phyloP scores from a whole-genome alignment of 2,113 vertebrate genomes.

The Gallinago media region DNA sequence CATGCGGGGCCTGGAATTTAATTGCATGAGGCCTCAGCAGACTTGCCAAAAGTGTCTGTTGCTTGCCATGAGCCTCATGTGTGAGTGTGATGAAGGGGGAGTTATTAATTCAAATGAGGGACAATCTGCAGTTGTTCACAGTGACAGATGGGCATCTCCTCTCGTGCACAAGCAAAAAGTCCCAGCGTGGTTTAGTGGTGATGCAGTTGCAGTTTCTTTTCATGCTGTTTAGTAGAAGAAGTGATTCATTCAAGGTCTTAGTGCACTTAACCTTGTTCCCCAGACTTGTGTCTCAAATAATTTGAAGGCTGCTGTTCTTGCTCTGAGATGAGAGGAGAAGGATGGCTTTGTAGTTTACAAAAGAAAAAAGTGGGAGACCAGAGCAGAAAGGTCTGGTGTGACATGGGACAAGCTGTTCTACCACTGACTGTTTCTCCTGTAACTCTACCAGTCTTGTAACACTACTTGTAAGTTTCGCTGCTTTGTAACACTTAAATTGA shows the following conservation, averaged over 20 bases:
- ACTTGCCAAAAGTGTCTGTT: background rate
- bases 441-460: background rate
- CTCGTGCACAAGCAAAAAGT: background rate
- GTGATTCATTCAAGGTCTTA: background rate
- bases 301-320: background rate
- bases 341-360: background rate
- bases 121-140: background rate
- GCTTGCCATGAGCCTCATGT: background rate
- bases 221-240: background rate
- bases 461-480: background rate
- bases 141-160: background rate
- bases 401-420: background rate
- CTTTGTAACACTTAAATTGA: background rate
- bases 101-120: background rate
- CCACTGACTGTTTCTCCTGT: background rate
- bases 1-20: background rate
- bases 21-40: background rate
- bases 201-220: constrained; percentile 12
- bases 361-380: background rate
- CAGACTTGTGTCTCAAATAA: background rate
- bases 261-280: background rate
- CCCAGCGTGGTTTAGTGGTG: background rate
- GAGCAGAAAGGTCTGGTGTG: background rate
- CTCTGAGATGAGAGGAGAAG: background rate
- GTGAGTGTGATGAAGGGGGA: background rate